Evolutionary conservation across 2,113 vertebrate species (phyloP).

Genomic region (Pangasianodon hypophthalmus): DNA sequence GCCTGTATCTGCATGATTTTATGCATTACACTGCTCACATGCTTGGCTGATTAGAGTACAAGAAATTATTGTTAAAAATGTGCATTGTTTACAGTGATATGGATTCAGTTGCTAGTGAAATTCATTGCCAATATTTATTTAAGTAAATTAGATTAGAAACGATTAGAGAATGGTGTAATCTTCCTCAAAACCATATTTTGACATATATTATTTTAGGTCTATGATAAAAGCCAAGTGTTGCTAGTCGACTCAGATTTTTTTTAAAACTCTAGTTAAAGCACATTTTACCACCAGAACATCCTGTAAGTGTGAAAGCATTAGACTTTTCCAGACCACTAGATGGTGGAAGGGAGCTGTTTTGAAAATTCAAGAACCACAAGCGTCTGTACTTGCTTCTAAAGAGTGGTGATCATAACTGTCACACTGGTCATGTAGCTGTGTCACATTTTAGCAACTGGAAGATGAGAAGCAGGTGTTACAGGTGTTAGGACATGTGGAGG

Average conservation of each 20-base stretch:
- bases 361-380: background rate
- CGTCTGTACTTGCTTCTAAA: background rate
- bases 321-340: background rate
- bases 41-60: no score
- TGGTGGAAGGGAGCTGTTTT: background rate
- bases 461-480: background rate
- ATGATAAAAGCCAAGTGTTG: background rate
- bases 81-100: background rate
- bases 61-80: background rate
- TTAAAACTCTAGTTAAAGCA: background rate
- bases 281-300: background rate
- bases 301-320: background rate
- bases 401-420: background rate
- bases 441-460: background rate
- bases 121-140: background rate
- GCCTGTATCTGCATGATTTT: no score
- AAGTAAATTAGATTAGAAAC: background rate
- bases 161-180: background rate
- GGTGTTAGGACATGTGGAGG: background rate
- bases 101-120: background rate
- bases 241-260: background rate
- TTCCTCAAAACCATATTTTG: background rate
- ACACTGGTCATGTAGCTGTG: background rate
- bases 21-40: no score
- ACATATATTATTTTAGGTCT: background rate